Conservation (phyloP, 2,113 vertebrate species). For the Gavia stellata region DNA sequence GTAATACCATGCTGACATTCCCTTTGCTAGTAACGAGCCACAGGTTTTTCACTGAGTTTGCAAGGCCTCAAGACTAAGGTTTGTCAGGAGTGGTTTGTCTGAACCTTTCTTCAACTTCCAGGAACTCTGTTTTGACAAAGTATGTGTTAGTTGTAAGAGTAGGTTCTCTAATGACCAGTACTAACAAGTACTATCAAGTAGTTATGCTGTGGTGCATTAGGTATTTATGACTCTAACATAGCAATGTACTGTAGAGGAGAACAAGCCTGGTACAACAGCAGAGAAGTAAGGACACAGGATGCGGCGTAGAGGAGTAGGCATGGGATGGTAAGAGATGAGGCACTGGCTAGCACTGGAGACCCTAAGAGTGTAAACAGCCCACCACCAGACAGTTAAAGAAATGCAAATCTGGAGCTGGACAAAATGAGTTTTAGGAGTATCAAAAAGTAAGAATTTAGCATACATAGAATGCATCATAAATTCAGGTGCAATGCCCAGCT, state of each 20-base stretch:
- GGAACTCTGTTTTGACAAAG: background rate
- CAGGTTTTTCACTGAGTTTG: background rate
- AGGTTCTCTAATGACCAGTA: background rate
- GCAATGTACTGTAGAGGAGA: background rate
- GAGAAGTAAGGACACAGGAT: background rate
- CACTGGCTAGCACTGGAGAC: background rate
- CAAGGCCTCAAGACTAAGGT: background rate
- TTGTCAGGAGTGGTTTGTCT: background rate
- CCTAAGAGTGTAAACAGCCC: background rate
- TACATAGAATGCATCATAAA: background rate
- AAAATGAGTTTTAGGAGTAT: background rate
- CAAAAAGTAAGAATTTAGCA: background rate
- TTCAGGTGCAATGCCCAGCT: background rate
- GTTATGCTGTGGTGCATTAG: background rate
- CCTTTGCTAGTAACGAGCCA: rapidly evolving
- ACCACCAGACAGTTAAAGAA: background rate
- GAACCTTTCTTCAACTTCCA: background rate
- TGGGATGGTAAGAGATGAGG: background rate
- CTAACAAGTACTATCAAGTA: background rate
- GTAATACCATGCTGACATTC: background rate
- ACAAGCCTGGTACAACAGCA: background rate
- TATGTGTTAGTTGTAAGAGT: background rate
- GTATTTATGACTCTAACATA: background rate
- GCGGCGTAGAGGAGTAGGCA: background rate
- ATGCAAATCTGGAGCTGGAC: background rate